phyloP scores from a whole-genome alignment of 2,888 invertebrate species.

The Cryptus armator region DNA sequence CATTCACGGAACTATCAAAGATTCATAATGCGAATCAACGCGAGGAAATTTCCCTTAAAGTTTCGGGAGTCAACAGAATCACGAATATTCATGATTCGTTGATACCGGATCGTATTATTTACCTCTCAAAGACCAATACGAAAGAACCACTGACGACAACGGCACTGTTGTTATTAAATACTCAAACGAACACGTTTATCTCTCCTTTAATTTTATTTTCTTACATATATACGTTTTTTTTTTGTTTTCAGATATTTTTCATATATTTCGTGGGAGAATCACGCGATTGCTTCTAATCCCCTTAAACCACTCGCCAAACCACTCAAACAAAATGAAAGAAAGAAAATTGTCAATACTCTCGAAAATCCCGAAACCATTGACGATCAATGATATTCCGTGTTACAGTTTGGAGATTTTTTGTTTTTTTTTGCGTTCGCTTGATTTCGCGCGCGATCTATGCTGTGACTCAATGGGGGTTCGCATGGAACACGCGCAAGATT shows the following conservation, averaged over 20 bases:
- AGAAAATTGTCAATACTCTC: background rate
- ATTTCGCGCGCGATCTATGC: background rate
- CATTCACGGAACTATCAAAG: background rate
- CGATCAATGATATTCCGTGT: background rate
- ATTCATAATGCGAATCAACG: background rate
- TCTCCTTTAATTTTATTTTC: background rate
- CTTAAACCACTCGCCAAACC: background rate
- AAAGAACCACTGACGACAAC: background rate
- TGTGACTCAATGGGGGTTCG: background rate
- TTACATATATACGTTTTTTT: background rate
- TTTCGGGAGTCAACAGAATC: background rate
- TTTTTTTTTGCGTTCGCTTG: background rate
- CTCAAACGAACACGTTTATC: background rate
- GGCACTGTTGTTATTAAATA: background rate
- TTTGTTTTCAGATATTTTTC: background rate
- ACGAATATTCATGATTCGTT: background rate
- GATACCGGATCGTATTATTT: background rate
- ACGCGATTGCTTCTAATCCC: background rate
- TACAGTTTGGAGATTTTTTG: background rate
- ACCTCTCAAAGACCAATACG: background rate
- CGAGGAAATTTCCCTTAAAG: background rate
- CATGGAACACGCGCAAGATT: background rate
- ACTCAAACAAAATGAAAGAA: background rate
- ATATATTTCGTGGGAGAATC: background rate
- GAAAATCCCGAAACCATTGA: background rate